A percentile compares a stretch with the other conserved stretches of the same genome.
Conservation (phyloP, 2,888 invertebrate species). For the Cylloceria caligata region DNA sequence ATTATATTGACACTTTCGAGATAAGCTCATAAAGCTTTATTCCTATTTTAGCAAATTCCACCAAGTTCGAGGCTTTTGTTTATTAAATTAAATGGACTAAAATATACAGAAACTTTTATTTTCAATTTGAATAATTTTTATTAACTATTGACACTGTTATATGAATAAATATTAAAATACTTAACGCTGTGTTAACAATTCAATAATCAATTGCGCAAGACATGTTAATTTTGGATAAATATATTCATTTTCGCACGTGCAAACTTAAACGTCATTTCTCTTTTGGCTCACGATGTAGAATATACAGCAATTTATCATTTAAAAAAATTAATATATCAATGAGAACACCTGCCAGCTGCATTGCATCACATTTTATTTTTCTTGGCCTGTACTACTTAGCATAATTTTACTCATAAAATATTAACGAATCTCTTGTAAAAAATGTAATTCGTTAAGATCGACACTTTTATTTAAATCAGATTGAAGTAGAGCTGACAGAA, state of each 20-base stretch:
- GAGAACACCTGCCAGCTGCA: neutral
- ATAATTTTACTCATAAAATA: neutral
- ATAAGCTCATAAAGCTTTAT: neutral
- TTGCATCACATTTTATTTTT: neutral
- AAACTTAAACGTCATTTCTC: neutral
- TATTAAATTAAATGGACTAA: no score
- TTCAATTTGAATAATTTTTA: no score
- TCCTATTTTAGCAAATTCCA: neutral
- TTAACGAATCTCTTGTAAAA: neutral
- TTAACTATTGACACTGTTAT: no score
- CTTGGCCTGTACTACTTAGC: neutral
- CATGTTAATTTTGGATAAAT: neutral
- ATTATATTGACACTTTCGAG: neutral
- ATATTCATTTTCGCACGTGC: neutral
- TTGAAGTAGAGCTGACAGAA: no score
- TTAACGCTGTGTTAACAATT: neutral
- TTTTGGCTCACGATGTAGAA: conserved; percentile 3
- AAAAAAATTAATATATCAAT: neutral
- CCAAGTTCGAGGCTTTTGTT: neutral
- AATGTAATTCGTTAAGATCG: neutral
- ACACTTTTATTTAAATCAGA: conserved; percentile 1
- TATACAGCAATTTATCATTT: neutral
- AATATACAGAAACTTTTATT: no score
- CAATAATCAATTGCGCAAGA: neutral
- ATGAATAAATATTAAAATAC: no score